A percentile compares a stretch with the other conserved stretches of the same genome.
phyloP scores from a whole-genome alignment of 2,888 invertebrate species.

The Mythimna lalbum region DNA sequence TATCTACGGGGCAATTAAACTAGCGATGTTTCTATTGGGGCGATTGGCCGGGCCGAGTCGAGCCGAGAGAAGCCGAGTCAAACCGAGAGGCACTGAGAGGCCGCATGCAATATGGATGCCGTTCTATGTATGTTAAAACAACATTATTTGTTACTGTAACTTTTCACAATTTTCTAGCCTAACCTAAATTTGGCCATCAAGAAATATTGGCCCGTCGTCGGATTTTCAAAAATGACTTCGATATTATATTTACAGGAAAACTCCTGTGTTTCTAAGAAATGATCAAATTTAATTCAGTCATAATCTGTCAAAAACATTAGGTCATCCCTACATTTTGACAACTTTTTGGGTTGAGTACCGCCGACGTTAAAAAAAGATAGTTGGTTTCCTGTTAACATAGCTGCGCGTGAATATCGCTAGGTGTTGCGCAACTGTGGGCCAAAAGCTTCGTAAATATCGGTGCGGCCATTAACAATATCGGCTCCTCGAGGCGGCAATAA shows the following conservation, averaged over 20 bases:
- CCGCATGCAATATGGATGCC: not conserved
- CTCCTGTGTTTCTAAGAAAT: no score
- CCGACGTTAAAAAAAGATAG: not conserved
- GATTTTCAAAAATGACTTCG: no score
- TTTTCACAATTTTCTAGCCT: no score
- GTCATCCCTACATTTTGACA: no score
- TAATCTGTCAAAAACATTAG: no score
- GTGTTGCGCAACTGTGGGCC: not conserved
- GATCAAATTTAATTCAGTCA: no score
- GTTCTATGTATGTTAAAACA: not conserved
- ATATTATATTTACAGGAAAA: no score
- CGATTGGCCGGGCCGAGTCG: not conserved
- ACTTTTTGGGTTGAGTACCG: not conserved
- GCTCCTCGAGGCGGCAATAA: not conserved
- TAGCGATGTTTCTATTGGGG: slow-evolving; percentile 51
- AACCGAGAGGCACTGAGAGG: not conserved
- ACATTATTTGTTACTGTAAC: not conserved
- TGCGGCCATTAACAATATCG: not conserved
- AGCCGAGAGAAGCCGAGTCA: slow-evolving; percentile 1
- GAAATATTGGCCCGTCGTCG: no score
- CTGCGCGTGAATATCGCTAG: not conserved
- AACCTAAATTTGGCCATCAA: no score
- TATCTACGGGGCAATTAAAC: slow-evolving; percentile 51
- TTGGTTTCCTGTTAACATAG: not conserved
- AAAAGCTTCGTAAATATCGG: not conserved